Evolutionary conservation across 2,113 vertebrate species (phyloP), one percentile per base, ranked within the genome.

Genomic region (Mastomys coucha): DNA sequence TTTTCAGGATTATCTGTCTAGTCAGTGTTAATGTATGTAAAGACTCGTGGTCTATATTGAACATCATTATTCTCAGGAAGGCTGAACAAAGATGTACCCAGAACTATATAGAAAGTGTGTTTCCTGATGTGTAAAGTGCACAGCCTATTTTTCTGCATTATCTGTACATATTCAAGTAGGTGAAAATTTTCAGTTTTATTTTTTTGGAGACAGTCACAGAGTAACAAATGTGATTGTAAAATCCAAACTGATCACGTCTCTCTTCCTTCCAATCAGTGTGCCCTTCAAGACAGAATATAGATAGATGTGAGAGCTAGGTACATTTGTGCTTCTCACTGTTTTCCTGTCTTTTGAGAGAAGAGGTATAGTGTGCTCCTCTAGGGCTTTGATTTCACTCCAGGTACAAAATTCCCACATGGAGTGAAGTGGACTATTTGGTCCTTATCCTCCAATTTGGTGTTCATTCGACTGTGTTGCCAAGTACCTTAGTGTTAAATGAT

Each of bases 1-100:
- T 94, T 88, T 92, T 78, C 69, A 95, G 60, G 90, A 72, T 95
- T 90, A 67, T 93, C 73, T 86, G 73, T 82, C 67, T 82, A 82
- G 33, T 45, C 17, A 9, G 49, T 93, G 58, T 89, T 97, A 82
- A 91, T 92, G 17, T 76, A 26, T 51, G 14, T 69, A 42, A 20
- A 78, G 88, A 87, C 76, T 96, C 95, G 72, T 90, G 75, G 90
- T 96, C 88, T 78, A 6, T 24, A 49, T 60, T 90, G 69, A 95
- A 42, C 69, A 76, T 91, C 33, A 53, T 78, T 89, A 63, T 85
- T 96, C 65, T 81, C 72, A 31, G 67, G 75, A 84, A 93, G 56
- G 42, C 76, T 60, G 65, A 93, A 87, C 89, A 95, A 88, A 95
- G 80, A 45, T 93, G 67, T 51, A 78, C 58, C 75, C 39, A 60